These are phyloP conservation scores for Podarcis muralis DNA, from an alignment of 2,113 vertebrate genomes.

Conservation along the genomic window DNA sequence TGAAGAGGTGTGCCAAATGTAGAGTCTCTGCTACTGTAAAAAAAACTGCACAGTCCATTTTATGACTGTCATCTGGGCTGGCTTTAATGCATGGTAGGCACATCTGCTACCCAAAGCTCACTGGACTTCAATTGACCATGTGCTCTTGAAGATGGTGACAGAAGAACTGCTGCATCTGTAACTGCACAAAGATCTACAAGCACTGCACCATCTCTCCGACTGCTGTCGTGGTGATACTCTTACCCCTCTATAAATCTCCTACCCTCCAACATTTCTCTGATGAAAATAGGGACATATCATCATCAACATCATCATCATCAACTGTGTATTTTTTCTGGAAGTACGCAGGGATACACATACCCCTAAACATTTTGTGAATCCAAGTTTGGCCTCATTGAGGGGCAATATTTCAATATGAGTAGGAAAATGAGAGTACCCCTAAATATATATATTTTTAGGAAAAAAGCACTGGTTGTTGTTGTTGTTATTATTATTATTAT, in stretches of 20 bases:
- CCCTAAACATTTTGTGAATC: too few species aligned
- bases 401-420: too few species aligned
- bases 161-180: not conserved
- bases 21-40: not conserved
- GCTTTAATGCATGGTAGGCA: not conserved
- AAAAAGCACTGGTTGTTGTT: too few species aligned
- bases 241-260: not conserved
- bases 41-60: not conserved
- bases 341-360: too few species aligned
- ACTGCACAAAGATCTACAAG: not conserved
- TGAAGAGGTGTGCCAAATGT: not conserved
- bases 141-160: not conserved
- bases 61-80: not conserved
- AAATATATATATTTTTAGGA: too few species aligned
- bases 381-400: too few species aligned
- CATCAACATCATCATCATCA: too few species aligned
- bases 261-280: too few species aligned
- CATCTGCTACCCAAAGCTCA: not conserved
- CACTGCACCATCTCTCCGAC: not conserved
- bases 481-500: too few species aligned
- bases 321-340: too few species aligned
- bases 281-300: too few species aligned
- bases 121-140: not conserved
- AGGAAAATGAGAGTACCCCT: too few species aligned
- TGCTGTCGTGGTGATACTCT: not conserved